These are phyloP conservation scores for Triplophysa rosa DNA, from an alignment of 2,113 vertebrate genomes.

Conservation along the genomic window DNA sequence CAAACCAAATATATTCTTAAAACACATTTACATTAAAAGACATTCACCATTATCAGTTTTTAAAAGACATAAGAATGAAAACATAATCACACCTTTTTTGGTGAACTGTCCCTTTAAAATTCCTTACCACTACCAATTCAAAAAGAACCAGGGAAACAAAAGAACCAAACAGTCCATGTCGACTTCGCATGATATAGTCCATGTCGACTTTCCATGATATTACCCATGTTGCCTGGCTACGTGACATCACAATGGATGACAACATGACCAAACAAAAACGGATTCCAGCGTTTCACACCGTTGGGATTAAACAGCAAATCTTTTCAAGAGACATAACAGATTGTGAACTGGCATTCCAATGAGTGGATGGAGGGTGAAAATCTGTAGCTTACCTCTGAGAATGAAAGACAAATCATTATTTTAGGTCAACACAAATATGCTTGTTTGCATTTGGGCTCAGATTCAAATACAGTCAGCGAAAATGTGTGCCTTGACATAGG, in stretches of 20 bases:
- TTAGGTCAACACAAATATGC: background rate
- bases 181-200: too few relatives aligned
- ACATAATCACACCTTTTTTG: too few relatives aligned
- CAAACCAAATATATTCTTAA: too few relatives aligned
- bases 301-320: constrained; percentile 10
- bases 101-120: too few relatives aligned
- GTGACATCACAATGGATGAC: background rate
- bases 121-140: too few relatives aligned
- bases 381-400: background rate
- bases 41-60: too few relatives aligned
- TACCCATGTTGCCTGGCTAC: background rate
- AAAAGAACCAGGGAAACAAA: too few relatives aligned
- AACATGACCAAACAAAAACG: background rate
- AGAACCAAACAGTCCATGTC: too few relatives aligned
- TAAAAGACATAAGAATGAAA: too few relatives aligned
- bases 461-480: constrained; percentile 2
- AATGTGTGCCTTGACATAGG: background rate
- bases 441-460: background rate
- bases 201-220: too few relatives aligned
- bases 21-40: too few relatives aligned
- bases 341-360: background rate
- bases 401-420: background rate
- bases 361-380: background rate
- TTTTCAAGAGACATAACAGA: background rate
- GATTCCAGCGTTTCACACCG: background rate